Percentiles rank a stretch among this genome's conserved stretches.
Conservation (phyloP, 2,888 invertebrate genomes). For the Mystacides longicornis region DNA sequence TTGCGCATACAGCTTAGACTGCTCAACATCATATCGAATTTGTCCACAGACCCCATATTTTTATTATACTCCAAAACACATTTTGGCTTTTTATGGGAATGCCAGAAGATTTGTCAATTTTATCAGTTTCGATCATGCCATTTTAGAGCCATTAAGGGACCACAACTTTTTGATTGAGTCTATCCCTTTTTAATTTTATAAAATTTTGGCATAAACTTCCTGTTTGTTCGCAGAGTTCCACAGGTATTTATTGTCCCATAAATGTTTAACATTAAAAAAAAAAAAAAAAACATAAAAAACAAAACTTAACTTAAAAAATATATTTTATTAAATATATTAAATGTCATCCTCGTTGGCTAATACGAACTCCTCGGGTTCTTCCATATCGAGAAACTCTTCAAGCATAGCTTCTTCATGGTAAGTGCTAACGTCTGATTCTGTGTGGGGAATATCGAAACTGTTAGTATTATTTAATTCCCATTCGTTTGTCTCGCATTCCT, state of each 20-base stretch:
- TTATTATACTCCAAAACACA: constrained; percentile 6
- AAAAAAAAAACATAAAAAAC: too few relatives aligned
- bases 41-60: constrained; percentile 7
- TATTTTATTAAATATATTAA: too few relatives aligned
- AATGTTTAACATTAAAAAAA: too few relatives aligned
- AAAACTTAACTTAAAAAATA: too few relatives aligned
- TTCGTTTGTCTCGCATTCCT: too few relatives aligned
- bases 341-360: too few relatives aligned
- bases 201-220: constrained; percentile 7
- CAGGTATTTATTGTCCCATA: constrained; percentile 6
- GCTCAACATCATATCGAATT: constrained; percentile 7
- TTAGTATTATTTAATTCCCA: too few relatives aligned
- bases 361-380: too few relatives aligned
- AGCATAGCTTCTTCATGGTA: too few relatives aligned
- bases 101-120: not conserved
- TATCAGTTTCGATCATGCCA: constrained; percentile 8
- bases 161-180: not conserved
- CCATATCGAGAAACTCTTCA: too few relatives aligned
- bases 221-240: constrained; percentile 2
- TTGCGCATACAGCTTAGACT: constrained; percentile 1
- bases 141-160: constrained; percentile 2
- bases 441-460: too few relatives aligned
- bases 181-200: constrained; percentile 6
- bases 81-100: not conserved
- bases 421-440: too few relatives aligned